Evolutionary conservation across 2,888 invertebrate genomes (phyloP).

Genomic region (Phania funesta): DNA sequence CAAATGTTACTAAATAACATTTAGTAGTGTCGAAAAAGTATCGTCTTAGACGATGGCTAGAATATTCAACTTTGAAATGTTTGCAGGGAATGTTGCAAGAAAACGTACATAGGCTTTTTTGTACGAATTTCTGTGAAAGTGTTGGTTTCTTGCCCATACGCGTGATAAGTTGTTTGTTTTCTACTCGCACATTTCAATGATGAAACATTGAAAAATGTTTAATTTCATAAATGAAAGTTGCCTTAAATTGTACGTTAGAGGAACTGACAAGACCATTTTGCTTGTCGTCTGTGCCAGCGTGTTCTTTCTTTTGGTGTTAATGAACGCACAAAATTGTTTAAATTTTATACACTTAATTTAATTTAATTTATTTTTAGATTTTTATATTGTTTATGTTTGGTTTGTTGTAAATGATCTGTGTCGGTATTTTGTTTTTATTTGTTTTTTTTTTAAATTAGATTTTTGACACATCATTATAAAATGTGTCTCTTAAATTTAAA

Average conservation of each 20-base stretch:
- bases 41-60: not conserved
- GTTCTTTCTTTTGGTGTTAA: conserved; percentile 20
- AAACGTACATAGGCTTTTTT: not conserved
- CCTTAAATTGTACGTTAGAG: no score
- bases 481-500: not conserved
- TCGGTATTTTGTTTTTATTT: no score
- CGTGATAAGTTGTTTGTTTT: not conserved
- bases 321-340: conserved; percentile 49
- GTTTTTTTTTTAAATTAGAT: not conserved
- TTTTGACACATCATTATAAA: not conserved
- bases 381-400: not conserved
- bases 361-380: not conserved
- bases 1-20: no score
- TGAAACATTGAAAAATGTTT: conserved; percentile 1
- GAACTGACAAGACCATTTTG: no score
- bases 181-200: not conserved
- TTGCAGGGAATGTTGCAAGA: not conserved
- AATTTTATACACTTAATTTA: conserved; percentile 27
- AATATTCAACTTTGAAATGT: not conserved
- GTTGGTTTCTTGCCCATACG: not conserved
- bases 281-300: not conserved
- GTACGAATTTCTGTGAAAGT: not conserved
- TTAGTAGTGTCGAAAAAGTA: no score
- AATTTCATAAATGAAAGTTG: not conserved
- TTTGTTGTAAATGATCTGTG: conserved; percentile 43